These are phyloP conservation scores for Philaenus spumarius DNA, from an alignment of 1,140 invertebrate species.

Conservation along the genomic window DNA sequence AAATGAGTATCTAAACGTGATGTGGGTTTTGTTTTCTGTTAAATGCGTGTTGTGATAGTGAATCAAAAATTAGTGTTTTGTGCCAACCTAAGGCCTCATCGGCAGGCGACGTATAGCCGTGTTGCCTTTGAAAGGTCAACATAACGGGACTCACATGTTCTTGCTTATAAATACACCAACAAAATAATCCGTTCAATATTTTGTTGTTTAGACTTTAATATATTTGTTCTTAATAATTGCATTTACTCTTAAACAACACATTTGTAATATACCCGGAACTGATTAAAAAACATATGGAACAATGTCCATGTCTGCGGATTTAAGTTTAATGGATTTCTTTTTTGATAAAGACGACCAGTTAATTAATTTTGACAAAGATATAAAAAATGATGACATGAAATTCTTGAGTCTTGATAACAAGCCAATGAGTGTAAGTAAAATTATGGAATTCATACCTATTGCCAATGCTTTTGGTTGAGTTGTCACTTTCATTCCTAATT, in stretches of 20 bases:
- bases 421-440: constrained; percentile 14
- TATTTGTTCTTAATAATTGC: too few relatives aligned
- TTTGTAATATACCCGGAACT: too few relatives aligned
- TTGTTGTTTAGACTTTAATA: too few relatives aligned
- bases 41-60: background rate
- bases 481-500: too few relatives aligned
- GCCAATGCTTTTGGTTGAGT: too few relatives aligned
- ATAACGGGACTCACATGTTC: background rate
- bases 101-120: constrained; percentile 6
- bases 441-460: too few relatives aligned
- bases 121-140: constrained; percentile 4
- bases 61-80: background rate
- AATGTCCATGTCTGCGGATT: constrained; percentile 24
- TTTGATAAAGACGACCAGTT: constrained; percentile 24
- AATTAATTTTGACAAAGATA: constrained; percentile 22
- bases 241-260: too few relatives aligned
- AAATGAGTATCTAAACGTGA: background rate
- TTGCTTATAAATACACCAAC: background rate
- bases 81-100: background rate
- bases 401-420: constrained; percentile 12
- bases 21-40: background rate
- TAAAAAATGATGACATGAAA: constrained; percentile 21
- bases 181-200: background rate
- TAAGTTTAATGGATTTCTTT: constrained; percentile 27
- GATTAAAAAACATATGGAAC: constrained; percentile 3